These are phyloP conservation scores for Pelecanus crispus DNA, from an alignment of 2,113 vertebrate species.

Conservation along the genomic window DNA sequence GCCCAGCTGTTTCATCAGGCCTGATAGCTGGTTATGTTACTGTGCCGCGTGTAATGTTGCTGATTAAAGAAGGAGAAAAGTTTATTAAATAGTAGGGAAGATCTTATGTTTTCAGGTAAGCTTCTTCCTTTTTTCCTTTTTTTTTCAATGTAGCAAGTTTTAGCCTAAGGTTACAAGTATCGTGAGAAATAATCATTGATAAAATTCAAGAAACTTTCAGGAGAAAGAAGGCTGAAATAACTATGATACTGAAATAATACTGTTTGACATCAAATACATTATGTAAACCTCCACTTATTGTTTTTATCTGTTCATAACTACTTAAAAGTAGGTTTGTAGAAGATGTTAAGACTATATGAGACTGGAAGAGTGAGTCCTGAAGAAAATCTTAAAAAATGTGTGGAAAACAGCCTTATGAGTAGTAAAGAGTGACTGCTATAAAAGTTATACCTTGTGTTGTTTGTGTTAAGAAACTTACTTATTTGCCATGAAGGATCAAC, in stretches of 20 bases:
- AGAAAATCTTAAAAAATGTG: neutral
- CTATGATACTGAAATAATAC: neutral
- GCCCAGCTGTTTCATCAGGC: neutral
- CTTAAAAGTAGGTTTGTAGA: neutral
- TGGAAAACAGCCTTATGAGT: neutral
- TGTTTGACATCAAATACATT: neutral
- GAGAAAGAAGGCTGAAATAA: neutral
- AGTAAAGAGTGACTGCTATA: neutral
- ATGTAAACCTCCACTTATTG: neutral
- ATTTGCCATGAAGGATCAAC: neutral
- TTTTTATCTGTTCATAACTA: neutral
- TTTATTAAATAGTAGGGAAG: neutral
- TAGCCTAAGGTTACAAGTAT: neutral
- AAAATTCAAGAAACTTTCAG: neutral
- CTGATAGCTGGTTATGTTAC: neutral
- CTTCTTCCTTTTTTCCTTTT: neutral
- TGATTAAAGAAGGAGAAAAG: neutral
- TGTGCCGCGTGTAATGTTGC: neutral
- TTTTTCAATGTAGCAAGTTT: neutral
- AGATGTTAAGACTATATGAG: neutral
- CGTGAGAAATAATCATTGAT: neutral
- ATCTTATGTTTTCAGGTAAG: neutral
- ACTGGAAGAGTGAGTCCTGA: neutral
- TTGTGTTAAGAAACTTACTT: neutral
- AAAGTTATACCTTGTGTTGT: neutral